Evolutionary conservation across 2,797 vertebrate genomes (phyloP).

Genomic region (Acrossocheilus wenchowensis): DNA sequence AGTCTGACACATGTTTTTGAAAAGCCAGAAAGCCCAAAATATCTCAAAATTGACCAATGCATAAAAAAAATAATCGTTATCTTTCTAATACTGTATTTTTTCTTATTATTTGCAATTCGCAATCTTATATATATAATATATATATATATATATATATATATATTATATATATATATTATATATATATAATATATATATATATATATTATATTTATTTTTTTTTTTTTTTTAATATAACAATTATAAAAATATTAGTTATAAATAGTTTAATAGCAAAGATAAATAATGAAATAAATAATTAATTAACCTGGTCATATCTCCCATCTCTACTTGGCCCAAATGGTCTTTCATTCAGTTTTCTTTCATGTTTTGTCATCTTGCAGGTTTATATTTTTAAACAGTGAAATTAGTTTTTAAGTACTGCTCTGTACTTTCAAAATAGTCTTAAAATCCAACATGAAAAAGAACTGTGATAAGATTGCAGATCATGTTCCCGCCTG

Average conservation of each 20-base stretch:
- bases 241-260: no score
- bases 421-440: neutral
- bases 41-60: no score
- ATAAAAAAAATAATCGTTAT: no score
- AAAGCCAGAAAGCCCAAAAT: no score
- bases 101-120: neutral
- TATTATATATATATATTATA: no score
- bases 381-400: neutral
- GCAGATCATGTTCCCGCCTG: neutral
- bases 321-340: neutral
- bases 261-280: neutral
- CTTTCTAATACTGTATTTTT: no score
- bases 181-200: no score
- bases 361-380: neutral
- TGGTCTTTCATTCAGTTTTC: neutral
- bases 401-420: neutral
- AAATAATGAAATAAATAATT: neutral
- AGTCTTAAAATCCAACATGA: neutral
- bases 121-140: neutral
- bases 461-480: neutral
- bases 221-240: no score
- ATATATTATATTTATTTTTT: no score
- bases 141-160: no score
- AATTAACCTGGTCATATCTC: neutral
- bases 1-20: no score